These are phyloP conservation scores for Danio choprae DNA, from an alignment of 2,797 vertebrate genomes.

Conservation along the genomic window DNA sequence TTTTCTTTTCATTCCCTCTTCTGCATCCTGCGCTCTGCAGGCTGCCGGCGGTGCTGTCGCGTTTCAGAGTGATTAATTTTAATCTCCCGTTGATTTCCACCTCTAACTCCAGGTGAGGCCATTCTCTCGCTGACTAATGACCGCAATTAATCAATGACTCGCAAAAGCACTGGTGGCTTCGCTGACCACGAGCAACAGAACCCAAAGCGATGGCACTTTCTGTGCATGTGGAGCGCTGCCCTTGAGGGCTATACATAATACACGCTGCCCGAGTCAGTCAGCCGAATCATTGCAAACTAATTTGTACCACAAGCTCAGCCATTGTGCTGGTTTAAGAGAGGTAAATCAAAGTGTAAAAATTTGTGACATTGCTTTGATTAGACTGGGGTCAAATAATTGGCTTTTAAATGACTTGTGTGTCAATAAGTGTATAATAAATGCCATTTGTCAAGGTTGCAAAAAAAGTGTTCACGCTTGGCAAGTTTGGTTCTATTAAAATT, in stretches of 20 bases:
- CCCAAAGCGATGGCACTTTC: slow-evolving; percentile 19
- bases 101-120: slow-evolving; percentile 73
- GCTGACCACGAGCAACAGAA: slow-evolving; percentile 29
- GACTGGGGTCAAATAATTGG: slow-evolving; percentile 2
- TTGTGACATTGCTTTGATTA: slow-evolving; percentile 22
- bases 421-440: not conserved
- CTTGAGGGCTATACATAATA: slow-evolving; percentile 41
- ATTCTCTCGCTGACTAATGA: slow-evolving; percentile 75
- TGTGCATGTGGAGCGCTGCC: slow-evolving; percentile 21
- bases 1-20: slow-evolving; percentile 14
- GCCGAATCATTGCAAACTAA: slow-evolving; percentile 33
- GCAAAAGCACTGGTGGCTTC: slow-evolving; percentile 20
- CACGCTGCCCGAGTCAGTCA: slow-evolving; percentile 23
- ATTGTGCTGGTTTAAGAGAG: slow-evolving; percentile 21
- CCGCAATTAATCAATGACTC: slow-evolving; percentile 70
- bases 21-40: slow-evolving; percentile 33
- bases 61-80: slow-evolving; percentile 70
- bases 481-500: no score
- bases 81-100: slow-evolving; percentile 67
- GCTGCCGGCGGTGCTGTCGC: slow-evolving; percentile 48
- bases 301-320: slow-evolving; percentile 26
- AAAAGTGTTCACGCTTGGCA: not conserved
- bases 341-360: slow-evolving; percentile 12
- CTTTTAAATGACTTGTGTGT: not conserved
- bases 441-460: not conserved